These are phyloP conservation scores for Xiphophorus couchianus DNA, from an alignment of 2,113 vertebrate species.

Conservation along the genomic window DNA sequence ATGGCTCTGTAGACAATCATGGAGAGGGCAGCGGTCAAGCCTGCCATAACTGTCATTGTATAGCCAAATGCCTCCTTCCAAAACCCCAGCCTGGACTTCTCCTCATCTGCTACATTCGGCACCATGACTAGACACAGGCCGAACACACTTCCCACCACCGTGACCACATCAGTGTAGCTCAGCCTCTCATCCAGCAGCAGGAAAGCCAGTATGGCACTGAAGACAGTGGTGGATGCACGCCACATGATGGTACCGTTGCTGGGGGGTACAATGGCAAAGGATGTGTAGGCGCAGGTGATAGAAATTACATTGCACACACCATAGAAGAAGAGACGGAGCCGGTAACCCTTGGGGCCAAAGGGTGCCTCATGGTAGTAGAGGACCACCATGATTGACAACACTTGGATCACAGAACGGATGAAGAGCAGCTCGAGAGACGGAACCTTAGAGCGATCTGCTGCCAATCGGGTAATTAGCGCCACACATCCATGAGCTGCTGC, in stretches of 20 bases:
- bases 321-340: constrained; percentile 93
- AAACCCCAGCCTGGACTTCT: constrained; percentile 87
- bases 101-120: constrained; percentile 91
- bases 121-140: constrained; percentile 96
- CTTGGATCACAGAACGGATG: constrained; percentile 94
- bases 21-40: constrained; percentile 93
- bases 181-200: constrained; percentile 94
- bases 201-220: constrained; percentile 94
- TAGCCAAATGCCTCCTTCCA: constrained; percentile 99
- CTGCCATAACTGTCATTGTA: constrained; percentile 96
- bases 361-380: constrained; percentile 92
- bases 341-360: constrained; percentile 93
- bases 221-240: constrained; percentile 95
- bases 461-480: constrained; percentile 91
- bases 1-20: constrained; percentile 98
- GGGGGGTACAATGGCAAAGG: constrained; percentile 96
- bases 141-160: constrained; percentile 90
- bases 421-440: constrained; percentile 97
- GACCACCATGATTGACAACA: constrained; percentile 90
- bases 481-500: constrained; percentile 94
- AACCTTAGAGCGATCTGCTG: constrained; percentile 95
- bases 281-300: constrained; percentile 98
- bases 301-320: constrained; percentile 97
- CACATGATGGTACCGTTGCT: constrained; percentile 98
- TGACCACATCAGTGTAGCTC: constrained; percentile 87